These are phyloP conservation scores for Notolepis coatsorum DNA, from an alignment of 2,797 vertebrate species.

Conservation along the genomic window DNA sequence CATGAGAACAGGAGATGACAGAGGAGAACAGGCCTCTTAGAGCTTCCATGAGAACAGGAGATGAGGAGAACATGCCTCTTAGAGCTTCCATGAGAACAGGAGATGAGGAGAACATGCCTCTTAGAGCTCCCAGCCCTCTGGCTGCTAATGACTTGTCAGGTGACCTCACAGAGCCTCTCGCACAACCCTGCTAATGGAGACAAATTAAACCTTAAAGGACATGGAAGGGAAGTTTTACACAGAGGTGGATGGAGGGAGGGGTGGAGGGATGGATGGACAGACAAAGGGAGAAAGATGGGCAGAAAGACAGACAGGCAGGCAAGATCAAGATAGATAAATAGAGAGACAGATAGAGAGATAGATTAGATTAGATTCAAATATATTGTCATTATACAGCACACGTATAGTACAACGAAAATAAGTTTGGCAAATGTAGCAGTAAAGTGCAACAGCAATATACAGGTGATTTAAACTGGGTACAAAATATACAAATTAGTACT, in stretches of 20 bases:
- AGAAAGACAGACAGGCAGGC: not conserved
- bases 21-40: not conserved
- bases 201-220: conserved; percentile 45
- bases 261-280: conserved; percentile 10
- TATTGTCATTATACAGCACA: too few relatives aligned
- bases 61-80: too few relatives aligned
- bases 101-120: conserved; percentile 22
- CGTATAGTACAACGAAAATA: too few relatives aligned
- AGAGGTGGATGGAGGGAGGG: not conserved
- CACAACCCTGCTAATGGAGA: conserved; percentile 49
- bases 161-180: conserved; percentile 40
- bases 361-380: not conserved
- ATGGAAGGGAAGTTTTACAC: conserved; percentile 24
- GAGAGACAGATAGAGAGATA: not conserved
- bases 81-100: conserved; percentile 45
- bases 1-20: conserved; percentile 42
- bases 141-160: conserved; percentile 47
- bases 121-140: conserved; percentile 24
- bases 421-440: too few relatives aligned
- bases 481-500: too few relatives aligned
- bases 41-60: conserved; percentile 50
- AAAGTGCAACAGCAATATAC: too few relatives aligned
- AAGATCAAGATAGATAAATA: not conserved
- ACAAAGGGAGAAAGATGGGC: not conserved
- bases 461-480: too few relatives aligned